These are phyloP conservation scores for Patella caerulea DNA, from an alignment of 2,888 invertebrate genomes.

Conservation along the genomic window DNA sequence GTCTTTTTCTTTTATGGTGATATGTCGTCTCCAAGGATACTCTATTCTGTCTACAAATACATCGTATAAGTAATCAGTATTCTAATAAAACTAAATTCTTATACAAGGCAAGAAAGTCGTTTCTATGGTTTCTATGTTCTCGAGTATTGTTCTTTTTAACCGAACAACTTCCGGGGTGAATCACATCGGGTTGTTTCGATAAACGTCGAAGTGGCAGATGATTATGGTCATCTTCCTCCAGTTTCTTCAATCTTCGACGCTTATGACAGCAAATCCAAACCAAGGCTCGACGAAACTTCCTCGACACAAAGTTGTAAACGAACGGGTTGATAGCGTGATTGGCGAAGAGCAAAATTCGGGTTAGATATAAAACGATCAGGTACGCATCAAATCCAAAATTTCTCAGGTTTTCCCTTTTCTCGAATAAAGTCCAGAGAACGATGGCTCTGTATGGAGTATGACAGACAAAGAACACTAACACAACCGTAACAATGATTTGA, in stretches of 20 bases:
- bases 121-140: constrained; percentile 32
- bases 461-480: constrained; percentile 45
- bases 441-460: constrained; percentile 44
- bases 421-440: constrained; percentile 40
- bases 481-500: constrained; percentile 43
- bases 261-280: constrained; percentile 39
- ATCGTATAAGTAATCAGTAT: background rate
- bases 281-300: constrained; percentile 40
- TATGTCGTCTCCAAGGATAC: too few relatives aligned
- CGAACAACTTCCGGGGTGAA: background rate
- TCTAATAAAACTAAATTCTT: constrained; percentile 37
- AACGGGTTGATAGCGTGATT: constrained; percentile 48
- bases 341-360: constrained; percentile 39
- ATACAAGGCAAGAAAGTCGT: constrained; percentile 43
- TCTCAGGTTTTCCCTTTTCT: constrained; percentile 20
- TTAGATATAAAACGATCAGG: constrained; percentile 39
- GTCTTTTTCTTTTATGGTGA: too few relatives aligned
- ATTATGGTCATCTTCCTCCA: background rate
- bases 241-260: constrained; percentile 14
- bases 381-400: constrained; percentile 32
- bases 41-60: too few relatives aligned
- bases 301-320: constrained; percentile 43
- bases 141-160: background rate
- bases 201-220: background rate
- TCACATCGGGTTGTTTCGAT: background rate